Percentiles rank a stretch among this genome's conserved stretches.
phyloP scores from a whole-genome alignment of 2,888 invertebrate species.

The Drosophila quinaria region DNA sequence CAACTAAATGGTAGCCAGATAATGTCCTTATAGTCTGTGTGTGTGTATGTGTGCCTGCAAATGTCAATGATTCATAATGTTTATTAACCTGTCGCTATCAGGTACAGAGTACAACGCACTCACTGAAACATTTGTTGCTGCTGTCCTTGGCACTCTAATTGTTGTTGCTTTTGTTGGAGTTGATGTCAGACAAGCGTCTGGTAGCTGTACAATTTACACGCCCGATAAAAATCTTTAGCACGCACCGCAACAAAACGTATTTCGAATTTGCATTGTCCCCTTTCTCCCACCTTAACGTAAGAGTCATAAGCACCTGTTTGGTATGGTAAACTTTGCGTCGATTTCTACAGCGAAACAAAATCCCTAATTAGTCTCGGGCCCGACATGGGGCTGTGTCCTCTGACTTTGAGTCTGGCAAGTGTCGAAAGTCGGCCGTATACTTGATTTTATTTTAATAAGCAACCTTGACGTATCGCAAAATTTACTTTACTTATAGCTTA shows the following conservation, averaged over 20 bases:
- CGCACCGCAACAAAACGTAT: constrained; percentile 67
- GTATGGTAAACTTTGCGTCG: constrained; percentile 26
- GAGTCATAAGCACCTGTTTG: constrained; percentile 10
- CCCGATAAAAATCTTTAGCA: constrained; percentile 70
- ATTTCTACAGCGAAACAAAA: constrained; percentile 39
- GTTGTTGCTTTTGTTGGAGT: constrained; percentile 1
- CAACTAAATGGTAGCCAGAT: constrained; percentile 4
- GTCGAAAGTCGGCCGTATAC: constrained; percentile 56
- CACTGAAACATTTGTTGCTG: constrained; percentile 8
- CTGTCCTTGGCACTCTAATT: not conserved
- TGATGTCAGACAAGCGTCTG: constrained; percentile 39
- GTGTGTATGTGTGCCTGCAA: constrained; percentile 21
- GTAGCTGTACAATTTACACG: constrained; percentile 64
- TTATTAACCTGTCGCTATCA: constrained; percentile 77
- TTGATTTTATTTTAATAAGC: constrained; percentile 76
- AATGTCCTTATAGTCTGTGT: constrained; percentile 7
- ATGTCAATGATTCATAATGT: constrained; percentile 70
- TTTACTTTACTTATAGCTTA: constrained; percentile 22
- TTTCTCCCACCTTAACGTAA: not conserved
- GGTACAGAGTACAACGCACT: constrained; percentile 46
- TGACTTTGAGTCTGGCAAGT: constrained; percentile 16
- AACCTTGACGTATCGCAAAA: constrained; percentile 54
- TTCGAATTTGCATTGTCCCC: constrained; percentile 56
- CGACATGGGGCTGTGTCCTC: constrained; percentile 4
- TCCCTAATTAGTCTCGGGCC: constrained; percentile 64